Percentiles rank a stretch among this genome's conserved stretches.
phyloP scores from a whole-genome alignment of 2,113 vertebrate genomes.

The Phainopepla nitens region DNA sequence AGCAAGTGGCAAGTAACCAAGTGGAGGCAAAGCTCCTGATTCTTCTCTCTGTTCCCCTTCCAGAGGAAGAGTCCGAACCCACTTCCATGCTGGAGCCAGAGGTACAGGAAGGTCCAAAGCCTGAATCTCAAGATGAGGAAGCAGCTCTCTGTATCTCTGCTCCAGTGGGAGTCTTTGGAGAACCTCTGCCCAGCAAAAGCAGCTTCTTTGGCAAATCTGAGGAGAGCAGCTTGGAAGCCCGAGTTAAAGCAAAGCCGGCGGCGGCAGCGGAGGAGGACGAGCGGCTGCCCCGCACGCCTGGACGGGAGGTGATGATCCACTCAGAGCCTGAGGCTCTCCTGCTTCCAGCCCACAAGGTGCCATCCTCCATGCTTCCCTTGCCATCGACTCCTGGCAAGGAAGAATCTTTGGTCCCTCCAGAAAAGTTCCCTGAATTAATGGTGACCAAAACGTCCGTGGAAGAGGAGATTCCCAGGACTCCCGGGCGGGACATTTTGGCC shows the following conservation, averaged over 20 bases:
- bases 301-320: slow-evolving; percentile 59
- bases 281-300: slow-evolving; percentile 71
- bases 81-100: slow-evolving; percentile 61
- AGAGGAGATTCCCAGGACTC: slow-evolving; percentile 90
- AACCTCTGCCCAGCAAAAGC: slow-evolving; percentile 18
- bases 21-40: background rate
- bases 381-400: slow-evolving; percentile 69
- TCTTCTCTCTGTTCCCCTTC: background rate
- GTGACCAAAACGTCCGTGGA: slow-evolving; percentile 77
- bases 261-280: slow-evolving; percentile 64
- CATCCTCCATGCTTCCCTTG: slow-evolving; percentile 75
- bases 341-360: slow-evolving; percentile 57
- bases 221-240: slow-evolving; percentile 69
- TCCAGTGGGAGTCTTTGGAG: slow-evolving; percentile 70
- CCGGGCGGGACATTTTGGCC: slow-evolving; percentile 83
- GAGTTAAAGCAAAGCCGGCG: slow-evolving; percentile 60
- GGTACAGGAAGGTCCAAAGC: slow-evolving; percentile 52
- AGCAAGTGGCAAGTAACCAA: background rate
- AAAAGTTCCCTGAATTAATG: slow-evolving; percentile 48
- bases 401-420: slow-evolving; percentile 60
- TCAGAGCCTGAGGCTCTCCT: slow-evolving; percentile 62
- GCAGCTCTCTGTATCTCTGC: slow-evolving; percentile 64
- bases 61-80: slow-evolving; percentile 63
- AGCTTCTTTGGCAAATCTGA: slow-evolving; percentile 51
- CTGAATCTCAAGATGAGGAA: slow-evolving; percentile 63